phyloP scores from a whole-genome alignment of 2,113 vertebrate species.

The Electrona antarctica region DNA sequence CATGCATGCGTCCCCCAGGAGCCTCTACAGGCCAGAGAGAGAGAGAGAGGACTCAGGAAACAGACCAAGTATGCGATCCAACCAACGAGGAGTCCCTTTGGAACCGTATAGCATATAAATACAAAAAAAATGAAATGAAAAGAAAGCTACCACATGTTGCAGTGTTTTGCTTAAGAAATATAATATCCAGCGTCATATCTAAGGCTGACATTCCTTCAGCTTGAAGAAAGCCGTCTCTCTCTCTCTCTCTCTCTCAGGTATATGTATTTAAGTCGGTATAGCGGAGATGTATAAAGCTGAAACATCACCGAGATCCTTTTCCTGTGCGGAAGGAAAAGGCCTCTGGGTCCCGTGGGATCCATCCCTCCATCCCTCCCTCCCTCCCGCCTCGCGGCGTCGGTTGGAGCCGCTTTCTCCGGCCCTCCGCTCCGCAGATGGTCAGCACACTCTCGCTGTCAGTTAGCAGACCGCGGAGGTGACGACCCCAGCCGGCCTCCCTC shows the following conservation, averaged over 20 bases:
- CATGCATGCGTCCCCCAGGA: too few species aligned
- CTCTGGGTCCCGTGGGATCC: constrained; percentile 16
- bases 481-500: constrained; percentile 71
- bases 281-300: background rate
- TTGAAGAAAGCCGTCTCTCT: too few species aligned
- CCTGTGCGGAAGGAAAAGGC: background rate
- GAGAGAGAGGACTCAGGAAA: background rate
- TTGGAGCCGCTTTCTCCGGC: constrained; percentile 42
- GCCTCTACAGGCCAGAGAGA: too few species aligned
- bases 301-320: constrained; percentile 4
- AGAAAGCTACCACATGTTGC: background rate
- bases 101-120: background rate
- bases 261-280: too few species aligned
- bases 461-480: constrained; percentile 66
- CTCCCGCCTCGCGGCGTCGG: constrained; percentile 26
- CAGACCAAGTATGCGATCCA: too few species aligned
- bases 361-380: too few species aligned
- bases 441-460: constrained; percentile 59
- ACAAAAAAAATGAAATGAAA: background rate
- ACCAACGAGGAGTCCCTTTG: background rate
- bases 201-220: too few species aligned
- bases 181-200: background rate
- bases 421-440: constrained; percentile 75
- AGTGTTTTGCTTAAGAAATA: constrained; percentile 2
- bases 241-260: too few species aligned